Base-by-base conservation (phyloP, 2,113 vertebrate species). In the Nesoenas mayeri region DNA sequence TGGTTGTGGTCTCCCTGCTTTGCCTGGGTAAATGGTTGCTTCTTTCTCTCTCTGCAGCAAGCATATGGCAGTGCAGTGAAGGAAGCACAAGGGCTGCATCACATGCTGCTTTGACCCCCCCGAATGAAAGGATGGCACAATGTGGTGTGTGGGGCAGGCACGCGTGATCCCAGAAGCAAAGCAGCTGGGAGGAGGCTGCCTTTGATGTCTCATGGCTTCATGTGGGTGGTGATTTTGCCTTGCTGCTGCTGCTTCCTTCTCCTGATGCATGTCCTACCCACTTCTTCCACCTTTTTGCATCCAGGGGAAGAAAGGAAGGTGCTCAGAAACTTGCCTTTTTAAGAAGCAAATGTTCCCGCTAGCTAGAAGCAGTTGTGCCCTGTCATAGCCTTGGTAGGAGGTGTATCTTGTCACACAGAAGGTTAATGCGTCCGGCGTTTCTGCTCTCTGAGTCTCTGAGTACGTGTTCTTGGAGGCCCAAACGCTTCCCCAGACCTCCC, bases 401-500 rank as follows among this genome's bases (percentile, higher is more conserved):
- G 25, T 53, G 48, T 44, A 62, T 73, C 71, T 62, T 5, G 0
- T 15, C 4, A 3, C 2, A 13, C 15, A 29, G 57, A 80, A 94
- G 24, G 60, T 85, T 73, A 84, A 75, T 4, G 2, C 1, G 2
- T 67, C 42, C 0, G 0, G 24, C 1, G 5, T 87, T 84, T 57
- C 70, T 73, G 64, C 58, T 81, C 12, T 38, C 67, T 70, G n/a
- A 5, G 5, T 53, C 66, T 69, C 71, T 53, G 16, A 47, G 22
- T 58, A 57, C 2, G 4, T 19, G 20, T 50, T 70, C 26, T 44
- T 4, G 1, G 51, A 29, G 54, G 24, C 34, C 64, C 66, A 93
- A 77, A 28, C 19, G 15, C n/a, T 95, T 79, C 36, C 61, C 31
- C 50, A 65, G 94, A 95, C 81, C 93, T 95, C 94, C 85, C 90